Conservation (phyloP, 2,888 invertebrate genomes). For the Tinea semifulvella region DNA sequence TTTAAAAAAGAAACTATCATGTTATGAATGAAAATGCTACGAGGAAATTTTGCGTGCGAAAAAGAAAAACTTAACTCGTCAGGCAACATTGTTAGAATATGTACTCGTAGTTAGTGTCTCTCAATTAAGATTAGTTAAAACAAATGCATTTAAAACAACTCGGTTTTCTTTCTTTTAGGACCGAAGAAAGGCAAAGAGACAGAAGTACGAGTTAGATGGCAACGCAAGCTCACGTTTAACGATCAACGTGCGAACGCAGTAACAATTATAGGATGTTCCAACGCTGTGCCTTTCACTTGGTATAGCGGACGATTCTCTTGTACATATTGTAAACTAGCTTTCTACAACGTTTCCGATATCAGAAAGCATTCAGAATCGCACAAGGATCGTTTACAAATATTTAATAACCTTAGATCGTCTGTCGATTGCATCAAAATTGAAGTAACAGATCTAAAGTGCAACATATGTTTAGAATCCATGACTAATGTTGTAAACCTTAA, state of each 20-base stretch:
- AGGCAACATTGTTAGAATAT: too few relatives aligned
- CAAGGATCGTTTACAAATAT: conserved; percentile 33
- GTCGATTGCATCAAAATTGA: conserved; percentile 43
- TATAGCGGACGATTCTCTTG: conserved; percentile 44
- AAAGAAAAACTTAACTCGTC: too few relatives aligned
- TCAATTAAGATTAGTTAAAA: too few relatives aligned
- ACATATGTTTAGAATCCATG: conserved; percentile 32
- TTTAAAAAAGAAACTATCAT: too few relatives aligned
- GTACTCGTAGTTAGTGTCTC: too few relatives aligned
- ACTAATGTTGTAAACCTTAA: conserved; percentile 32
- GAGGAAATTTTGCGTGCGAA: too few relatives aligned
- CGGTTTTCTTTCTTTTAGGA: too few relatives aligned
- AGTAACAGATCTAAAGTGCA: conserved; percentile 39
- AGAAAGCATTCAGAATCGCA: conserved; percentile 35
- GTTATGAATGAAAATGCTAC: too few relatives aligned
- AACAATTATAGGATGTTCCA: conserved; percentile 46
- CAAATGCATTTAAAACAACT: too few relatives aligned
- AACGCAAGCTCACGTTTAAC: conserved; percentile 22
- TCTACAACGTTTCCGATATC: conserved; percentile 40
- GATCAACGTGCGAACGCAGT: conserved; percentile 55
- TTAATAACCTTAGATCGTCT: conserved; percentile 28
- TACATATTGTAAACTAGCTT: conserved; percentile 39
- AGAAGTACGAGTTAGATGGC: too few relatives aligned
- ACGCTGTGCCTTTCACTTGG: conserved; percentile 52
- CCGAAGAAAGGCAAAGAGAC: too few relatives aligned